phyloP scores from a whole-genome alignment of 2,797 vertebrate species.

The Miichthys miiuy region DNA sequence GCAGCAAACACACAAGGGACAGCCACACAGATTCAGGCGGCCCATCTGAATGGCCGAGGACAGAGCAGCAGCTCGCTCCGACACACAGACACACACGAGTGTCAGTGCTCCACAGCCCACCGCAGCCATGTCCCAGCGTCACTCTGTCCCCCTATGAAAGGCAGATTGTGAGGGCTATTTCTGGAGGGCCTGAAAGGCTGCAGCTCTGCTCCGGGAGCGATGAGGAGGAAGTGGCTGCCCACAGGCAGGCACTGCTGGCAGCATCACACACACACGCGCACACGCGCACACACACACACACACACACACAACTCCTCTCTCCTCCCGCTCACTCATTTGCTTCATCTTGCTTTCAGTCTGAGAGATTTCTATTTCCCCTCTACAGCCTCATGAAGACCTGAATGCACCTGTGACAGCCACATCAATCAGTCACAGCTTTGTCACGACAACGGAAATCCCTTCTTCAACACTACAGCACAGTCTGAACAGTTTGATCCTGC shows the following conservation, averaged over 20 bases:
- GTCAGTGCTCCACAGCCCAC: constrained; percentile 39
- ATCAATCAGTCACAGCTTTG: constrained; percentile 6
- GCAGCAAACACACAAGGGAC: constrained; percentile 53
- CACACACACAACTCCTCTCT: constrained; percentile 24
- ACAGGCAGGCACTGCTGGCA: constrained; percentile 78
- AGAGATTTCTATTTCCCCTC: constrained; percentile 26
- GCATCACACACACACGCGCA: constrained; percentile 46
- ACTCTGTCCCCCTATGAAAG: constrained; percentile 72
- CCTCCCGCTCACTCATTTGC: constrained; percentile 22
- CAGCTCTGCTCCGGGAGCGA: constrained; percentile 45
- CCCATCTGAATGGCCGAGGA: constrained; percentile 45
- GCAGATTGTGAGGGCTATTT: constrained; percentile 81
- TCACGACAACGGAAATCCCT: not conserved
- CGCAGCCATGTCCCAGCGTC: constrained; percentile 48
- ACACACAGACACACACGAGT: constrained; percentile 37
- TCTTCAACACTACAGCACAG: not conserved
- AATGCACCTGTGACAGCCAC: constrained; percentile 5
- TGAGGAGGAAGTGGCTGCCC: constrained; percentile 78
- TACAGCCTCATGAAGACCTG: not conserved
- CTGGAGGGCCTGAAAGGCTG: constrained; percentile 72
- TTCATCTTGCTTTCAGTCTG: constrained; percentile 31
- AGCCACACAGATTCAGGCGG: constrained; percentile 44
- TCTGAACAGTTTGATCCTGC: not conserved
- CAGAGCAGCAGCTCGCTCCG: constrained; percentile 29
- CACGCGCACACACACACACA: too few species aligned